These are phyloP conservation scores for Ammodramus savannarum DNA, from an alignment of 2,113 vertebrate genomes.

Conservation along the genomic window DNA sequence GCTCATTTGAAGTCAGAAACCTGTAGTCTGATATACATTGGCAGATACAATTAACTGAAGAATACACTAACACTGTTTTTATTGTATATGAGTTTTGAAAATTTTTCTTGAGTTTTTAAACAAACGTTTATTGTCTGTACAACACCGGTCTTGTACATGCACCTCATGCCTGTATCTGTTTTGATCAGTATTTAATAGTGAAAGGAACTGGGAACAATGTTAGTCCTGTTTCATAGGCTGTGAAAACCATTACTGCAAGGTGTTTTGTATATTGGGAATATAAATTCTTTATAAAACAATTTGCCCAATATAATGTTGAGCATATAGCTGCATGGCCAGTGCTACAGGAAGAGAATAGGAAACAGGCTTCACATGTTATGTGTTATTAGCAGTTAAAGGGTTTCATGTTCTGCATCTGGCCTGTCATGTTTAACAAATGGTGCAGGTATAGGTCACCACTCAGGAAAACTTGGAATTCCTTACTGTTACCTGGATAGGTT, in stretches of 20 bases:
- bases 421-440: not conserved
- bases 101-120: not conserved
- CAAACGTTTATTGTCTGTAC: not conserved
- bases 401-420: not conserved
- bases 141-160: not conserved
- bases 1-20: not conserved
- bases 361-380: rapidly evolving
- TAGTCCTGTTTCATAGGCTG: not conserved
- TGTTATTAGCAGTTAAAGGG: not conserved
- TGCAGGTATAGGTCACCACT: not conserved
- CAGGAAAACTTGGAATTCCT: not conserved
- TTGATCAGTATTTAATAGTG: not conserved
- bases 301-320: not conserved
- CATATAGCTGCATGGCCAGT: not conserved
- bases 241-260: not conserved
- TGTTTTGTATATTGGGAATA: not conserved
- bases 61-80: not conserved
- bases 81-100: not conserved
- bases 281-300: not conserved
- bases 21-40: not conserved
- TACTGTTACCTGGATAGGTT: not conserved
- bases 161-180: not conserved
- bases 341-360: not conserved
- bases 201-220: not conserved
- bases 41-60: not conserved